Base-by-base conservation (phyloP, 2,113 vertebrate genomes). In the Turnix velox region DNA sequence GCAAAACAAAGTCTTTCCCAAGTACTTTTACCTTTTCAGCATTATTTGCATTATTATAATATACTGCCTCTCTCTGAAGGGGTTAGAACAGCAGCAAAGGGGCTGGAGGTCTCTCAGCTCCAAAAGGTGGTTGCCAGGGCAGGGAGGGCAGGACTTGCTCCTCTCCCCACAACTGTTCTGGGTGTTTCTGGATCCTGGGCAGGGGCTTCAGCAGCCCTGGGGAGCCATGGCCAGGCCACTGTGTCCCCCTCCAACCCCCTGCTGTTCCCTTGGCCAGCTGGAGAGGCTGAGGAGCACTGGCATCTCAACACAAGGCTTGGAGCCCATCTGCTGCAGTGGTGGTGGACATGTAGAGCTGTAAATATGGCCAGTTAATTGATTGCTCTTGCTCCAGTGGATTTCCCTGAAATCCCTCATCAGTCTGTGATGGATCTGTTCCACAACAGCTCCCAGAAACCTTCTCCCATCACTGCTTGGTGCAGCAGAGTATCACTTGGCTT, bases 221-320 rank as follows among this genome's bases (percentile, higher is more conserved):
- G 12, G 5, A 22, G 45, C 0, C 3, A 31, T 6, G 42, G 57
- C 37, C 82, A 66, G 63, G 2, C 18, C 84, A 45, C 45, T 1
- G 2, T 46, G 12, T 7, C 49, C 66, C 37, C 16, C 42, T 8
- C 7, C 37, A 27, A 45, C 6, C 10, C 28, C n/a, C 35, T 62
- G 57, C 57, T 0, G 0, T n/a, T 61, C 48, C 8, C 51, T 49
- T 2, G 4, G 23, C 35, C 0, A 3, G 12, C 51, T 23, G 71
- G 28, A 75, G 76, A 40, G 57, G 37, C 52, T 51, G 14, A 76
- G 55, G 20, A 28, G 22, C 6, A 1, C 20, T 1, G 2, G 17
- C 22, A 45, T 16, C 30, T 28, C 63, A 4, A 28, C 18, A 1
- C 2, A 4, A 15, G 4, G 33, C 18, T 3, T 57, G 33, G 37